phyloP scores from a whole-genome alignment of 1,140 invertebrate genomes.

The Heliconius congener region DNA sequence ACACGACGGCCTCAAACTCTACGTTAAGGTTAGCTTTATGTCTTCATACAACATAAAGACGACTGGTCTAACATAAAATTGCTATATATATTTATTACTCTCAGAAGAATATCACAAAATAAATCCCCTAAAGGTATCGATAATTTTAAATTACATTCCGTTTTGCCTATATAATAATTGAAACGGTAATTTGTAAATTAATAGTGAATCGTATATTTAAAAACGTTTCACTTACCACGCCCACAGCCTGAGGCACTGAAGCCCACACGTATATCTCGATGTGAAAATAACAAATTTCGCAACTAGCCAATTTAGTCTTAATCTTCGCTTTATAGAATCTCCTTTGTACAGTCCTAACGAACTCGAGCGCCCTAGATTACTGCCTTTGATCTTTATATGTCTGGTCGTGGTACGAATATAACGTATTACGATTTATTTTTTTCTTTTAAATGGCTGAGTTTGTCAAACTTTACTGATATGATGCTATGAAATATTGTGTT shows the following conservation, averaged over 20 bases:
- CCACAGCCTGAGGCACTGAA: conserved; percentile 2
- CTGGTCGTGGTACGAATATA: not conserved
- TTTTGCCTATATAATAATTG: no score
- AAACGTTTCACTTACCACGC: conserved; percentile 1
- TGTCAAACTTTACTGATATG: not conserved
- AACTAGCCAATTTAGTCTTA: conserved; percentile 2
- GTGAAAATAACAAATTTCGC: conserved; percentile 14
- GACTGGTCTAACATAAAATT: no score
- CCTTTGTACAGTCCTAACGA: conserved; percentile 30
- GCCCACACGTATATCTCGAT: not conserved
- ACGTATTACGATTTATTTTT: not conserved
- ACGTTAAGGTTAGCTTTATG: no score
- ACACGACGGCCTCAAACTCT: no score
- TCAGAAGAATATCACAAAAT: no score
- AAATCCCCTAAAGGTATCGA: no score
- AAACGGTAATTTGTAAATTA: no score
- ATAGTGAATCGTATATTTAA: not conserved
- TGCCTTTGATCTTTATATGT: conserved; percentile 33
- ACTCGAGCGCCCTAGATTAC: conserved; percentile 32
- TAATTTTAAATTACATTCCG: no score
- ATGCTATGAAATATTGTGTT: not conserved
- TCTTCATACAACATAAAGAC: no score
- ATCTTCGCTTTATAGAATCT: conserved; percentile 10
- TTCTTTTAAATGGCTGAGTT: not conserved
- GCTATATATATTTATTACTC: no score